Conservation (phyloP, 2,797 vertebrate genomes). For the Periparus ater region DNA sequence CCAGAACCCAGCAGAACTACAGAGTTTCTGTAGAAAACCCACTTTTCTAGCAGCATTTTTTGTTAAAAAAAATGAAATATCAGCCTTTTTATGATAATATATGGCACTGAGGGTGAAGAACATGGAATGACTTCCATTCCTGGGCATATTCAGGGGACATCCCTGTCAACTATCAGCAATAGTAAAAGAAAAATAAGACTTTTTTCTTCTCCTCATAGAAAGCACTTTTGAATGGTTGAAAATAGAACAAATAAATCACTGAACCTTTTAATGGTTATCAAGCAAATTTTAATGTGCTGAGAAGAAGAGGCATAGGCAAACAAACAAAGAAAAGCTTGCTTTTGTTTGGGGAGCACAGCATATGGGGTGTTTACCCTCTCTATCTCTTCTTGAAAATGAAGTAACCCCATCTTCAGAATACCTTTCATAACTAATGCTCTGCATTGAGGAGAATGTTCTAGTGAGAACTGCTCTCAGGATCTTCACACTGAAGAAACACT, state of each 20-base stretch:
- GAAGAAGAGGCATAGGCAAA: neutral
- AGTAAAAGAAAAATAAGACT: neutral
- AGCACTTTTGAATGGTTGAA: neutral
- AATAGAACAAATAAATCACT: neutral
- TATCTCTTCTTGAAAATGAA: neutral
- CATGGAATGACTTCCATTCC: neutral
- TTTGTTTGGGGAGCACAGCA: neutral
- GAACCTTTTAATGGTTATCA: neutral
- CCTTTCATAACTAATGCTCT: neutral
- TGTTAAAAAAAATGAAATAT: neutral
- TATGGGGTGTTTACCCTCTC: neutral
- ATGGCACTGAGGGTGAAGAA: neutral
- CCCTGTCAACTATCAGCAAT: accelerated
- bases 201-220: neutral
- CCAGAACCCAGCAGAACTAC: neutral
- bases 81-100: neutral
- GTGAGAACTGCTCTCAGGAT: neutral
- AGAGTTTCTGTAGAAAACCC: neutral
- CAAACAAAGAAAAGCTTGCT: neutral
- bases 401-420: neutral
- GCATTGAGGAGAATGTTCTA: neutral
- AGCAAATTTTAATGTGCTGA: neutral
- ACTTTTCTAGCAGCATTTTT: neutral
- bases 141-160: neutral
- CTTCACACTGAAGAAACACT: constrained; percentile 36